phyloP scores from a whole-genome alignment of 2,888 invertebrate species.

The Thymelicus acteon region DNA sequence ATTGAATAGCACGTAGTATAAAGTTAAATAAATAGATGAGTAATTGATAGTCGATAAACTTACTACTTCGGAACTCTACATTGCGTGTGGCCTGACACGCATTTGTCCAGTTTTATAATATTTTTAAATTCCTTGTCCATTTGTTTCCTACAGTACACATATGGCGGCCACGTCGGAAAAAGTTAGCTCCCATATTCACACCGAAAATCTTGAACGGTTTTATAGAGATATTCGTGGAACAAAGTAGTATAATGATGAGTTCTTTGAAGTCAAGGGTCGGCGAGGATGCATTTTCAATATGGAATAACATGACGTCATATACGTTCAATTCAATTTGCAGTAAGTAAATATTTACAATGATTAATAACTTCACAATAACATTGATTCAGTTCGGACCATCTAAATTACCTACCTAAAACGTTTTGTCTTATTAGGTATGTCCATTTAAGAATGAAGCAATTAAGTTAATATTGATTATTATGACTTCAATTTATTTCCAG shows the following conservation, averaged over 20 bases:
- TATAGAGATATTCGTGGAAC: constrained; percentile 49
- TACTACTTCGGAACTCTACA: too few relatives aligned
- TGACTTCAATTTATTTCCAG: constrained; percentile 3
- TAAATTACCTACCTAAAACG: too few relatives aligned
- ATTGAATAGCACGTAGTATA: too few relatives aligned
- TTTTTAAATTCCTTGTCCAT: not conserved
- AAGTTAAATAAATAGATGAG: too few relatives aligned
- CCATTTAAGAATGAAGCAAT: too few relatives aligned
- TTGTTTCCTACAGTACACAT: constrained; percentile 48
- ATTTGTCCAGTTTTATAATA: too few relatives aligned
- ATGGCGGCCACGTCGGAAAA: constrained; percentile 61
- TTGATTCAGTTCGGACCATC: too few relatives aligned
- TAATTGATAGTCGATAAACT: too few relatives aligned
- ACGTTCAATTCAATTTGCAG: constrained; percentile 60
- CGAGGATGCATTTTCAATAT: constrained; percentile 50
- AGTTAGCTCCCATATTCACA: constrained; percentile 54
- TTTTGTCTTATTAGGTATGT: too few relatives aligned
- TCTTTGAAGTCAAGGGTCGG: constrained; percentile 43
- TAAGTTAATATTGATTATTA: too few relatives aligned
- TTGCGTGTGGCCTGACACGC: too few relatives aligned
- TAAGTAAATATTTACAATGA: constrained; percentile 38
- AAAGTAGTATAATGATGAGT: constrained; percentile 48
- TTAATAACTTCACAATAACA: too few relatives aligned
- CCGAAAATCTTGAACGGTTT: constrained; percentile 52
- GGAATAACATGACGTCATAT: constrained; percentile 52